Evolutionary conservation across 2,113 vertebrate genomes (phyloP).

Genomic region (Urocolius indicus): DNA sequence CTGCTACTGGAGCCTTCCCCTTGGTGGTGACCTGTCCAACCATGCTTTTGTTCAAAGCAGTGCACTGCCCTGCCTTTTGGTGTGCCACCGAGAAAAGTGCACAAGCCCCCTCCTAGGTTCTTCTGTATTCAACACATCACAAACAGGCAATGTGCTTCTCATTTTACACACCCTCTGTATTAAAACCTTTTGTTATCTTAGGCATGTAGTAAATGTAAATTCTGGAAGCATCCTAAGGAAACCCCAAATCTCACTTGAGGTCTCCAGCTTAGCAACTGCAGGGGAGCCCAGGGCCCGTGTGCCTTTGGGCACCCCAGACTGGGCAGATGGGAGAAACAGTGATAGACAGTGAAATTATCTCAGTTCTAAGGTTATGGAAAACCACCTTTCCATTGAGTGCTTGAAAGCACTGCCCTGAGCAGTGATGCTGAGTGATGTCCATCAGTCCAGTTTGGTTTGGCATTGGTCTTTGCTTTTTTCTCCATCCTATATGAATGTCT

Average conservation of each 20-base stretch:
- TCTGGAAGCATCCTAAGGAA: not conserved
- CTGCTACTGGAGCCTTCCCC: not conserved
- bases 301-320: not conserved
- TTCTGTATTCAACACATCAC: not conserved
- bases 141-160: not conserved
- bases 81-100: not conserved
- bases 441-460: accelerated
- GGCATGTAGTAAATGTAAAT: accelerated
- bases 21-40: not conserved
- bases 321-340: not conserved
- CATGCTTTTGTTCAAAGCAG: accelerated
- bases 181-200: not conserved
- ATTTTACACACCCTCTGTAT: not conserved
- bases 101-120: not conserved
- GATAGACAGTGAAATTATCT: not conserved
- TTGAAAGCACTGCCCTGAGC: not conserved
- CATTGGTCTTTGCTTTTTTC: not conserved
- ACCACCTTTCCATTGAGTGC: not conserved
- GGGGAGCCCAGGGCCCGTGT: not conserved
- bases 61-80: not conserved
- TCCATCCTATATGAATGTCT: not conserved
- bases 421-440: accelerated
- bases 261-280: accelerated
- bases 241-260: not conserved
- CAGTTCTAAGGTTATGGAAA: not conserved